Percentiles rank a stretch among this genome's conserved stretches.
These are phyloP conservation scores for Clytia hemisphaerica DNA, from an alignment of 30 jellyfish, hydroid and myxozoan species.

Conservation along the genomic window DNA sequence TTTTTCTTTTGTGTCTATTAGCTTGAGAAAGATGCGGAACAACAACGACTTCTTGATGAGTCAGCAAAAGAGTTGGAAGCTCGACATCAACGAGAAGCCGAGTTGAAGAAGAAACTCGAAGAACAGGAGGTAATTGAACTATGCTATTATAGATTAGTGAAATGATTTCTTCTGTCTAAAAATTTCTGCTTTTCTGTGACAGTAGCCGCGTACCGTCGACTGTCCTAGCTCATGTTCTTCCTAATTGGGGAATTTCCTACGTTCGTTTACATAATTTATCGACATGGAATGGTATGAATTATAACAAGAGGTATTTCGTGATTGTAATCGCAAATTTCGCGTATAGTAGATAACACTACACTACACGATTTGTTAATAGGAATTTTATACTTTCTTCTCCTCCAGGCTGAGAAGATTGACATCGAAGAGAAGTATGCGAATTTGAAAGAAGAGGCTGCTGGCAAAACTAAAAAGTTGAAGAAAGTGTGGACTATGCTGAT, in stretches of 20 bases:
- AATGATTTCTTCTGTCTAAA: background rate
- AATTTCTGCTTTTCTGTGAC: background rate
- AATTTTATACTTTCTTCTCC: background rate
- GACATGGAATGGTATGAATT: too few relatives aligned
- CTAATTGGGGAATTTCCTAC: too few relatives aligned
- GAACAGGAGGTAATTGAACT: constrained; percentile 64
- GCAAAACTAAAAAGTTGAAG: constrained; percentile 83
- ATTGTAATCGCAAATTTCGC: too few relatives aligned
- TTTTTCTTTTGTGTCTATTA: constrained; percentile 10
- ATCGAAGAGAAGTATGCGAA: constrained; percentile 85
- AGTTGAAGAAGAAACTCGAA: constrained; percentile 62
- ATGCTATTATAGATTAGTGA: background rate
- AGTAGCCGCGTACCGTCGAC: too few relatives aligned
- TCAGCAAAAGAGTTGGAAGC: constrained; percentile 89
- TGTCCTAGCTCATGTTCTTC: too few relatives aligned
- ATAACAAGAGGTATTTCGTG: too few relatives aligned
- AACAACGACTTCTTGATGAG: constrained; percentile 72
- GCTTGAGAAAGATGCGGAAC: constrained; percentile 97
- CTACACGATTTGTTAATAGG: background rate
- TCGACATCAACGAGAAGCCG: constrained; percentile 63
- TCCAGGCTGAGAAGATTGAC: constrained; percentile 88
- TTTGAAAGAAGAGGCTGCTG: constrained; percentile 92
- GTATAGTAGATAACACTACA: too few relatives aligned
- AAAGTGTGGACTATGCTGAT: constrained; percentile 93
- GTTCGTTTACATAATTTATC: too few relatives aligned